These are phyloP conservation scores for Anas bernieri DNA, from an alignment of 2,797 vertebrate genomes.

Conservation along the genomic window DNA sequence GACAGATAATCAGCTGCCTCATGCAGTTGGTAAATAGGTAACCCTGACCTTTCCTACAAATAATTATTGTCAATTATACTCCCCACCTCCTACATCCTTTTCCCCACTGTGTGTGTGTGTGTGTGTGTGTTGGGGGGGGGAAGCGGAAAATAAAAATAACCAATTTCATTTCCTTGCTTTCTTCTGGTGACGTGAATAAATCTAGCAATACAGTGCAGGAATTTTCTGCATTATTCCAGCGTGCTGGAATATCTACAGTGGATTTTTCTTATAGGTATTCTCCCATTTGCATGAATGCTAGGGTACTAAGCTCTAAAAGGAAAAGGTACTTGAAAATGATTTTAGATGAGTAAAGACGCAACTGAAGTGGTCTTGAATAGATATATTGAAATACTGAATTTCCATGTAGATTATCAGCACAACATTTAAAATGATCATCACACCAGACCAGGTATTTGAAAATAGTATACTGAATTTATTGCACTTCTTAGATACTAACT, in stretches of 20 bases:
- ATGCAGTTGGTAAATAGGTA: constrained; percentile 20
- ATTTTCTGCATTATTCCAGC: background rate
- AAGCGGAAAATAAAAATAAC: no score
- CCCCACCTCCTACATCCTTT: constrained; percentile 15
- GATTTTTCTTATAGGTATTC: background rate
- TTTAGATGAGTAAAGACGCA: background rate
- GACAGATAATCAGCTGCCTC: constrained; percentile 52
- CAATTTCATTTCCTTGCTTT: background rate
- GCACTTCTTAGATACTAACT: background rate
- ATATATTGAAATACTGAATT: background rate
- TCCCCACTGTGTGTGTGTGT: rapidly evolving
- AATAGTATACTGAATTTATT: background rate
- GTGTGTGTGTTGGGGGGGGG: no score
- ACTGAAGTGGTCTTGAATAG: background rate
- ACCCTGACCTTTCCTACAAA: constrained; percentile 57
- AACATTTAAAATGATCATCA: background rate
- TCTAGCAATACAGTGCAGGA: background rate
- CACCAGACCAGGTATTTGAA: background rate
- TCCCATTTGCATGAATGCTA: background rate
- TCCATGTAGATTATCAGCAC: background rate
- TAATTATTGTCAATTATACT: constrained; percentile 40
- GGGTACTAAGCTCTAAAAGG: background rate
- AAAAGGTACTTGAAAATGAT: background rate
- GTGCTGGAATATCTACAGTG: background rate
- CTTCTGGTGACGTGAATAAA: background rate